Evolutionary conservation across 1,140 invertebrate species (phyloP).

Genomic region (Chrysomallon squamiferum): DNA sequence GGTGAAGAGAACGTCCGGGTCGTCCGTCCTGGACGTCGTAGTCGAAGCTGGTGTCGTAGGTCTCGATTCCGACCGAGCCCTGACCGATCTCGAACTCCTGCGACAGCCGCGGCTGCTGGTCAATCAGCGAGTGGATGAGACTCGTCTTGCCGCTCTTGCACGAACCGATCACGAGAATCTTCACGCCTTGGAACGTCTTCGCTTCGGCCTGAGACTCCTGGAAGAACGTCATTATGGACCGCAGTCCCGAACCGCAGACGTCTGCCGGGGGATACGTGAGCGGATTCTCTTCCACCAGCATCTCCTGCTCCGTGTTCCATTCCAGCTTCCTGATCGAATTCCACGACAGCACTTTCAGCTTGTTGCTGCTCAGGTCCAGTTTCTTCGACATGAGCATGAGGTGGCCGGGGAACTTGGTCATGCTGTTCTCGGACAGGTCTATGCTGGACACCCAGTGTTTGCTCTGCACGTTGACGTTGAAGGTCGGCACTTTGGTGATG

Average conservation of each 20-base stretch:
- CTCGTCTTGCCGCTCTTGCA: slow-evolving; percentile 54
- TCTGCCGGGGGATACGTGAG: slow-evolving; percentile 50
- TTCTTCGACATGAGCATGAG: slow-evolving; percentile 43
- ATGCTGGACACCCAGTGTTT: slow-evolving; percentile 41
- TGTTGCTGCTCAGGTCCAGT: slow-evolving; percentile 52
- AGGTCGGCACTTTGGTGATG: slow-evolving; percentile 51
- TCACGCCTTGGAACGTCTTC: slow-evolving; percentile 36
- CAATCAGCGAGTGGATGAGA: slow-evolving; percentile 52
- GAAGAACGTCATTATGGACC: slow-evolving; percentile 53
- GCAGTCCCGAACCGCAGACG: slow-evolving; percentile 49
- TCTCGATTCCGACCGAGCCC: slow-evolving; percentile 44
- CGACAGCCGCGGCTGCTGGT: slow-evolving; percentile 50
- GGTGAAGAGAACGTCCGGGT: slow-evolving; percentile 33
- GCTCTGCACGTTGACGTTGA: slow-evolving; percentile 47
- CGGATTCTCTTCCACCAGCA: slow-evolving; percentile 53
- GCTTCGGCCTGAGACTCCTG: slow-evolving; percentile 47
- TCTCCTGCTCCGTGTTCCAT: slow-evolving; percentile 33
- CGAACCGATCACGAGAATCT: slow-evolving; percentile 49
- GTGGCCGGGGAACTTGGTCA: slow-evolving; percentile 55
- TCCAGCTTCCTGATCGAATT: slow-evolving; percentile 44
- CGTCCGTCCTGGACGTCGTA: slow-evolving; percentile 36
- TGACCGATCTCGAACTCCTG: slow-evolving; percentile 40
- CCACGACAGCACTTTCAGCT: slow-evolving; percentile 48
- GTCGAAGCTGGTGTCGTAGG: slow-evolving; percentile 46
- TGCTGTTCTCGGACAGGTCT: slow-evolving; percentile 55